Evolutionary conservation across 2,888 invertebrate species (phyloP).

Genomic region (Cephus pulcher): DNA sequence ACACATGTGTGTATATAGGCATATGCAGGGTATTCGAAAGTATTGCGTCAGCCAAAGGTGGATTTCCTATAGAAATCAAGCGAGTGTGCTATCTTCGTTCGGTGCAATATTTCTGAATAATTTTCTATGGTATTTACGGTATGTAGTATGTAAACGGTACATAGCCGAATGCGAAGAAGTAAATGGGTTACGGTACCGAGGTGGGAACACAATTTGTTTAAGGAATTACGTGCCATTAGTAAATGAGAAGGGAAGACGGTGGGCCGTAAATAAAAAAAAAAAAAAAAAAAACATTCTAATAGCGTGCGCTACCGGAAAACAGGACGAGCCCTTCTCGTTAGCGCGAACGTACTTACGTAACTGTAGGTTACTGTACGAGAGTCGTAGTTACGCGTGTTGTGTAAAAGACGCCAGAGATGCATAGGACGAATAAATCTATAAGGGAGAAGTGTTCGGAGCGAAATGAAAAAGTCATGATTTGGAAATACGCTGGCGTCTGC

Average conservation of each 20-base stretch:
- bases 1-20: neutral
- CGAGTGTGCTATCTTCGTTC: neutral
- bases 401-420: neutral
- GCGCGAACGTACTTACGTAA: conserved; percentile 18
- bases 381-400: neutral
- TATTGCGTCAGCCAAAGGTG: neutral
- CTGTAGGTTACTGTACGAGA: neutral
- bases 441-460: neutral
- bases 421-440: neutral
- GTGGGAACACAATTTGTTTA: neutral
- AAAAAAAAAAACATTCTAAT: neutral
- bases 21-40: neutral
- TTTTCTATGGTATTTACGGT: neutral
- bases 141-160: neutral
- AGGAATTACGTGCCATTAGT: conserved; percentile 21
- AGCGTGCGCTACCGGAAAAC: conserved; percentile 11
- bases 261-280: conserved; percentile 1
- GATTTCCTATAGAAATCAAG: neutral
- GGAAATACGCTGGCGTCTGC: neutral
- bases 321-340: conserved; percentile 25
- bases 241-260: conserved; percentile 31
- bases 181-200: neutral
- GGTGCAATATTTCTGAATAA: neutral
- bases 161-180: neutral
- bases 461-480: neutral